Evolutionary conservation across 2,113 vertebrate species (phyloP), one percentile per base, ranked within the genome.

Genomic region (Paracanthobrama guichenoti): DNA sequence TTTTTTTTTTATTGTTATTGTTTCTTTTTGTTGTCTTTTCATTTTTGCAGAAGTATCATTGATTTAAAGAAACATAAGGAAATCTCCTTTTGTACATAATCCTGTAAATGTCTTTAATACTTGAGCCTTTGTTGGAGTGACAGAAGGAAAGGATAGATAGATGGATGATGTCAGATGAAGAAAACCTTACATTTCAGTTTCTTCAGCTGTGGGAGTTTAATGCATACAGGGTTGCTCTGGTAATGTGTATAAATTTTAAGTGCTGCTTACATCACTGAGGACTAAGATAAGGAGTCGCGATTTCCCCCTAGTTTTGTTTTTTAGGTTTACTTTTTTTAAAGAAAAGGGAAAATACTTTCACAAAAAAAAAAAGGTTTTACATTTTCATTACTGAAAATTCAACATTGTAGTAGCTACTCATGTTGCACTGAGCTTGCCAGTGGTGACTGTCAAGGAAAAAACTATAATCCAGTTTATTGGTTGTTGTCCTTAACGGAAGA

Each of bases 91-190:
- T 99, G 97, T 99, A 99, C 94, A 99, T 98, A 98, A 89, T 95
- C 96, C 96, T 99, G 97, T 99, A 98, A 98, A 99, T 98, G 96
- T 96, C 96, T 97, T 98, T 97, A 98, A 99, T 99, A 98, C 97
- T 98, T 98, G 97, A 98, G 97, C 96, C 97, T 99, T 97, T 96
- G 95, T 96, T 86, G 90, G 90, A 91, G 88, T 91, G 85, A 82
- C 88, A 88, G 89, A 89, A 88, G 88, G 87, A 91, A 92, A 88
- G 89, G 88, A 91, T 18, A 16, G 44, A 81, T 71, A 5, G 77
- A 81, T 57, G 62, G 74, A 89, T 92, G 93, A 95, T 93, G 95
- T 92, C 91, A 92, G 97, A 98, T 98, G 97, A 98, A 99, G 97
- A 99, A 98, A 96, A 99, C 98, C 98, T 99, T 99, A 99, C 95